phyloP scores from a whole-genome alignment of 1,140 invertebrate species.

The Wiebesia pumilae region DNA sequence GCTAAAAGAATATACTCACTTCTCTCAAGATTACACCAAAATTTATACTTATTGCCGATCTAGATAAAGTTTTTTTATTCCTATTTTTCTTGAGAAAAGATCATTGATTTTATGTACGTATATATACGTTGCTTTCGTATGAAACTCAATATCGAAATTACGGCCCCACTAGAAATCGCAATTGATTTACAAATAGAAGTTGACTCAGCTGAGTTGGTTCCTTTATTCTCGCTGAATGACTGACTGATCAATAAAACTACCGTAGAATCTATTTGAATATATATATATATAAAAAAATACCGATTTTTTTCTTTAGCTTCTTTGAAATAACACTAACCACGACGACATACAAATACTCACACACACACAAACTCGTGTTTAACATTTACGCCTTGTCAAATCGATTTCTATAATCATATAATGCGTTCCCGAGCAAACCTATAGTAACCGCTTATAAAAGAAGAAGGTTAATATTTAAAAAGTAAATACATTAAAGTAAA shows the following conservation, averaged over 20 bases:
- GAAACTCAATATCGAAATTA: slow-evolving; percentile 1
- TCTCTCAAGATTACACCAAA: slow-evolving; percentile 12
- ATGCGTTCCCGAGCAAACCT: background rate
- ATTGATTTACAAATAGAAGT: background rate
- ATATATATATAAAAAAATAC: background rate
- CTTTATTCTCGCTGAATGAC: background rate
- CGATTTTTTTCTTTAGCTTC: background rate
- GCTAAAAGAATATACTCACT: slow-evolving; percentile 23
- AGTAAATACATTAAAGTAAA: background rate
- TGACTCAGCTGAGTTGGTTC: slow-evolving; percentile 10
- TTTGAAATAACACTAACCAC: background rate
- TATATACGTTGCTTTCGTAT: background rate
- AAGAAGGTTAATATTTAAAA: background rate
- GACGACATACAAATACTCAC: background rate
- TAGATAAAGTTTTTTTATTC: slow-evolving; percentile 28
- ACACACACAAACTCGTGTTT: background rate
- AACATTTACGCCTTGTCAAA: background rate
- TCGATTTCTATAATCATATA: background rate
- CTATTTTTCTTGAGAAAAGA: background rate
- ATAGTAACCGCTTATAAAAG: background rate
- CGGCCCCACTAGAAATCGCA: background rate
- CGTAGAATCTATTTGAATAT: background rate
- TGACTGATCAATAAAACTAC: background rate
- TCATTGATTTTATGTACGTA: slow-evolving; percentile 21
- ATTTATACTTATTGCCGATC: slow-evolving; percentile 38